Evolutionary conservation across 1,140 invertebrate genomes (phyloP), one percentile per base, ranked within the genome.

Genomic region (Drosophila orosa): DNA sequence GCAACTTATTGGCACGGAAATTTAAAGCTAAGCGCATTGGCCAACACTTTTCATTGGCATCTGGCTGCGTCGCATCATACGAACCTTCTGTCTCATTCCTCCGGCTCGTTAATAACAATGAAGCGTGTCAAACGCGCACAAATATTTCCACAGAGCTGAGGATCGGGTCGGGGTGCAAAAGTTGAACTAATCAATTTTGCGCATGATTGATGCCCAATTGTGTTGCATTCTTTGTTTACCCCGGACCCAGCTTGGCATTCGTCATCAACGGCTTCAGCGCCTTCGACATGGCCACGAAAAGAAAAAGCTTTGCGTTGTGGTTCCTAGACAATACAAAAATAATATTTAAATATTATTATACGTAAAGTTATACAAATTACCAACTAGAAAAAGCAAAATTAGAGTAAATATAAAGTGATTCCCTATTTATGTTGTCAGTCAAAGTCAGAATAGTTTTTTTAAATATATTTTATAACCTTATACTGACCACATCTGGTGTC

Each of bases 181-280:
- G 69, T 78, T 61, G 25, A 87, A 82, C 84, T 87, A 89, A 87
- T 86, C 83, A 86, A 86, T 86, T 86, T 86, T 86, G 48, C 79
- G 84, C 83, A 83, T 86, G 83, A 89, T 86, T 86, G 83, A 87
- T 87, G 83, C 83, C 76, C 83, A 89, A 89, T 87, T 80, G 83
- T 74, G 79, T 67, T 87, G 83, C 83, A 87, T 87, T 87, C 82
- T 87, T 79, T 84, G 63, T 79, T 81, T 68, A 54, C 40, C 33
- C n/a, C 31, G 13, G 37, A 25, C 40, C 22, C 24, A 13, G 22
- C 37, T 37, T 68, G 63, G 54, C 72, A 76, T 59, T 77, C 67
- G 74, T 77, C 74, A 76, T 77, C 74, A 56, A 48, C 37, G 47
- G 62, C 29, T 39, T 35, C 35, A 31, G 44, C 15, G 33, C 22